phyloP scores from a whole-genome alignment of 35 echinoderm and acorn worm species.

The Diadema setosum region DNA sequence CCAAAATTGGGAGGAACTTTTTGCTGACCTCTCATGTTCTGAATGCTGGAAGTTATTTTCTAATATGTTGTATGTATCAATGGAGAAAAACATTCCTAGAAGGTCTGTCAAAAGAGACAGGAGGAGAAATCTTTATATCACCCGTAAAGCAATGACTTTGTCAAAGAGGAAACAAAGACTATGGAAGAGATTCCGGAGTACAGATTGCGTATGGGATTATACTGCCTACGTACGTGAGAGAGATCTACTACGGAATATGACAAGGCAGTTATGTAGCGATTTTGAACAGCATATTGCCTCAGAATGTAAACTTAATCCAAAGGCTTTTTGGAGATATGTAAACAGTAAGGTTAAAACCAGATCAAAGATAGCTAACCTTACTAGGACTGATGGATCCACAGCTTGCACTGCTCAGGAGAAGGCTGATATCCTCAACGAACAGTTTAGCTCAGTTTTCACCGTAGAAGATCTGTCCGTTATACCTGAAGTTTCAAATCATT shows the following conservation, averaged over 20 bases:
- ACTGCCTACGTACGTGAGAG: neutral
- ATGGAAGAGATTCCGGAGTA: neutral
- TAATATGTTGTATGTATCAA: neutral
- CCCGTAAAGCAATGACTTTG: no score
- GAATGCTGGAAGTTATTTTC: neutral
- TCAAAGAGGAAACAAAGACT: no score
- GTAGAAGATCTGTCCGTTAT: neutral
- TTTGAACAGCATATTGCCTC: neutral
- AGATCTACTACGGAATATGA: neutral
- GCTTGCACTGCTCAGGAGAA: neutral
- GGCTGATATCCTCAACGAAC: neutral
- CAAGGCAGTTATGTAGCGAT: neutral
- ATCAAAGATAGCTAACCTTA: neutral
- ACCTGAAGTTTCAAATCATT: neutral
- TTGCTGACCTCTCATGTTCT: neutral
- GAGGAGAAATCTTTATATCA: neutral
- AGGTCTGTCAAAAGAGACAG: neutral
- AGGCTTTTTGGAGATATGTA: no score
- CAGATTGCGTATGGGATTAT: neutral
- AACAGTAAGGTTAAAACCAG: neutral
- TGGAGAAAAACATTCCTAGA: neutral
- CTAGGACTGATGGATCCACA: neutral
- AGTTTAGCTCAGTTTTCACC: neutral
- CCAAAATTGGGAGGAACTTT: neutral
- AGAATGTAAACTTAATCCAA: neutral